Evolutionary conservation across 2,113 vertebrate genomes (phyloP).

Genomic region (Nycticorax nycticorax): DNA sequence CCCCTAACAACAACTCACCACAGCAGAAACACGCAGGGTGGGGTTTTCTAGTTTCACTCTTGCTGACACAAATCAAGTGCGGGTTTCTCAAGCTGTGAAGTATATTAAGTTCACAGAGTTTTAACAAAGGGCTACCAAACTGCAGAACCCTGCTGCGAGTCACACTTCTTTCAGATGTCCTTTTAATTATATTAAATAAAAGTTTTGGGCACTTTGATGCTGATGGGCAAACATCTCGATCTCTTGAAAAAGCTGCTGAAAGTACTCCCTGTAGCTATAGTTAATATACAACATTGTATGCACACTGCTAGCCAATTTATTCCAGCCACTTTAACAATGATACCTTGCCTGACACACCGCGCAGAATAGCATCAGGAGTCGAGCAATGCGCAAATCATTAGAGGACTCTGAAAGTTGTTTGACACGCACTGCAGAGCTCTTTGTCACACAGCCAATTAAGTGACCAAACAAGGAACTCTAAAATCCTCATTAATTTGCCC

Average conservation of each 20-base stretch:
- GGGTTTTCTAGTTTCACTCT: conserved; percentile 66
- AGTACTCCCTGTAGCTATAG: conserved; percentile 73
- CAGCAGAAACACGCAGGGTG: conserved; percentile 23
- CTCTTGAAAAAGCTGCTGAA: conserved; percentile 69
- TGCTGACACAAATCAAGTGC: conserved; percentile 70
- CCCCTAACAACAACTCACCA: conserved; percentile 9
- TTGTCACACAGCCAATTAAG: conserved; percentile 79
- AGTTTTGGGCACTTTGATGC: conserved; percentile 72
- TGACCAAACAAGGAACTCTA: conserved; percentile 74
- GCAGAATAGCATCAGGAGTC: conserved; percentile 63
- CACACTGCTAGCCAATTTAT: conserved; percentile 74
- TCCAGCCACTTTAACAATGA: conserved; percentile 74
- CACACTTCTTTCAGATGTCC: conserved; percentile 74
- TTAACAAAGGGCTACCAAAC: conserved; percentile 74
- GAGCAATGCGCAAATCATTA: conserved; percentile 71
- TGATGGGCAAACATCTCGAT: conserved; percentile 69
- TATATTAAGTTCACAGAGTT: conserved; percentile 76
- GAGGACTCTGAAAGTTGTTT: conserved; percentile 72
- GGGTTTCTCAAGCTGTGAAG: conserved; percentile 77
- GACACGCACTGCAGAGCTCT: conserved; percentile 68
- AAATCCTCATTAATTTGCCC: conserved; percentile 77
- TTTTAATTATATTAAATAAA: conserved; percentile 78
- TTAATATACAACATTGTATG: conserved; percentile 67
- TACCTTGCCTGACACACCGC: conserved; percentile 56
- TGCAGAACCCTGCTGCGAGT: conserved; percentile 45